phyloP scores from a whole-genome alignment of 2,113 vertebrate species.

The Climacteris rufus region DNA sequence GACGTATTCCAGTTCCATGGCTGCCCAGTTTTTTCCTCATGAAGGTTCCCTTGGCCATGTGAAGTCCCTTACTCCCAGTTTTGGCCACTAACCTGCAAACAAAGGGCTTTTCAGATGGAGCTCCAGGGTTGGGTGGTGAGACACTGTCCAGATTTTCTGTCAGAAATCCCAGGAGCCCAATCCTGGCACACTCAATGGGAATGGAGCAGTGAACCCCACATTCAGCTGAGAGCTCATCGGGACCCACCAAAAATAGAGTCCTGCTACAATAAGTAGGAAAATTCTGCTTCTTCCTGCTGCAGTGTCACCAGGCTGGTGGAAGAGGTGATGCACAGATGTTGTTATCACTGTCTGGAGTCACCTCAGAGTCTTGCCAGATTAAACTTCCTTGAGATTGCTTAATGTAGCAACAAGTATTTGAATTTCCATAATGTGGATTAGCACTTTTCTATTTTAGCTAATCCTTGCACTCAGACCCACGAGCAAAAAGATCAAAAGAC shows the following conservation, averaged over 20 bases:
- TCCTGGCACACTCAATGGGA: background rate
- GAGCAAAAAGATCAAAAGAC: background rate
- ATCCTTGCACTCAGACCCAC: background rate
- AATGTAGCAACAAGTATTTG: background rate
- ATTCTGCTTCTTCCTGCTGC: background rate
- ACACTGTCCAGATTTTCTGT: background rate
- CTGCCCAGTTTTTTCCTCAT: background rate
- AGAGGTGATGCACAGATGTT: rapidly evolving
- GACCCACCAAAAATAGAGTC: background rate
- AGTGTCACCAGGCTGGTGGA: too few species aligned
- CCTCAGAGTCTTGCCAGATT: background rate
- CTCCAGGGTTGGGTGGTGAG: background rate
- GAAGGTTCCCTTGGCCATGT: background rate
- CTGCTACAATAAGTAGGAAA: background rate
- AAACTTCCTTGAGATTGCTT: background rate
- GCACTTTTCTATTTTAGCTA: background rate
- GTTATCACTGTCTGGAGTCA: background rate
- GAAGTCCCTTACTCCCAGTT: background rate
- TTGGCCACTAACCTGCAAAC: background rate
- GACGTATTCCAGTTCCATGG: background rate
- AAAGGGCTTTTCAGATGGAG: background rate
- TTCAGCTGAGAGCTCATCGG: background rate
- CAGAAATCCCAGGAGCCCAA: background rate
- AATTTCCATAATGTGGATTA: background rate
- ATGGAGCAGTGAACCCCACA: background rate